Base-by-base conservation (phyloP, 1,140 invertebrate genomes). In the Ruditapes philippinarum region DNA sequence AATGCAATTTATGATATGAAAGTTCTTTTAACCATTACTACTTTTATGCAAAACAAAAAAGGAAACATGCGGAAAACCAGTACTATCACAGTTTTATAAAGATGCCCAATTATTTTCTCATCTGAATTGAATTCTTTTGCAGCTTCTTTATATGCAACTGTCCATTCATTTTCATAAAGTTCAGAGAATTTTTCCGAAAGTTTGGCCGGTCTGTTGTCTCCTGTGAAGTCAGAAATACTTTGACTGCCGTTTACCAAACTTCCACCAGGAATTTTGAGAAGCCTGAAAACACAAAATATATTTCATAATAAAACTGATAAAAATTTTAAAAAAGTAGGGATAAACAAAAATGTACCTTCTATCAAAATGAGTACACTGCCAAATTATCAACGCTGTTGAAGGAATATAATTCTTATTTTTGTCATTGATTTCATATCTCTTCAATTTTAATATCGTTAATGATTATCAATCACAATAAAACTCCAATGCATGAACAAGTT, bases 151-250 rank as follows among this genome's bases (percentile, higher is more conserved):
- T 62, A 65, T 22, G 84, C 84, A n/a, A 79, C 74, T 12, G 74
- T 51, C 51, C 57, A 65, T 65, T 51, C 74, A 54, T 87, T 87
- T 22, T 87, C 84, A 51, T 87, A 87, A 25, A 87, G 25, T 45
- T 87, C 73, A 19, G 74, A 62, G 31, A 60, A 87, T 38, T 45
- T 87, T 45, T 87, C 73, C 25, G 84, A 36, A n/a, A 87, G 31
- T 68, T 79, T 87, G 17, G 54, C 31, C 42, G 84, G 84, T 11
- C 84, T n/a, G 19, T 87, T 65, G 3, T 25, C 17, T 38, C 79
- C 84, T 49, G 57, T 87, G 14, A 87, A 57, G 54, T 87, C 84
- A 28, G 83, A 25, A 14, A 85, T 76, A 22, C 70, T 42, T 19
- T 73, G 73, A 76, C 68, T 79, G n/a, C 51, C 60, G 31, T 76